Percentiles rank a stretch among this genome's conserved stretches.
Evolutionary conservation across 2,113 vertebrate genomes (phyloP).

Genomic region (Nothocercus nigrocapillus): DNA sequence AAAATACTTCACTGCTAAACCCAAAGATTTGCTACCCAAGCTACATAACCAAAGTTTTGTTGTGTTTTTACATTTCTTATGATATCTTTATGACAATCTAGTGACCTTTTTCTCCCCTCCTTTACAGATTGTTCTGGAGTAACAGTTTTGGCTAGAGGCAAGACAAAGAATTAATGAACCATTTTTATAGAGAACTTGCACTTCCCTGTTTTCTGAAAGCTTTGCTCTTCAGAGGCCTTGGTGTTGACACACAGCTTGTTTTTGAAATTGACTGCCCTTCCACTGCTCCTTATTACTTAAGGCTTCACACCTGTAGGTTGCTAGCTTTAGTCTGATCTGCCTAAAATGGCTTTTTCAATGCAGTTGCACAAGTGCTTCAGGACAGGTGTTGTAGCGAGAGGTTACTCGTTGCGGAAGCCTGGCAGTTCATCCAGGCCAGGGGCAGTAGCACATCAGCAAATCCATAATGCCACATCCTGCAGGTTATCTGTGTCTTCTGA

Average conservation of each 20-base stretch:
- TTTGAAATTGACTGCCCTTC: conserved; percentile 63
- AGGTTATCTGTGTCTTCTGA: conserved; percentile 65
- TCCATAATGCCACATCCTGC: conserved; percentile 57
- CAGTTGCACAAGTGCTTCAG: conserved; percentile 7
- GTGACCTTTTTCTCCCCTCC: background rate
- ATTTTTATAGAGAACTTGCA: conserved; percentile 59
- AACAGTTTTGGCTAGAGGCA: conserved; percentile 2
- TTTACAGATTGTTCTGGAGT: background rate
- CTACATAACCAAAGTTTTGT: background rate
- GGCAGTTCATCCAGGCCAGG: background rate
- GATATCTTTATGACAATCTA: background rate
- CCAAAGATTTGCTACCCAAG: background rate
- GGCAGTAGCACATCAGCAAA: conserved; percentile 44
- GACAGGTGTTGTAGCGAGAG: conserved; percentile 37
- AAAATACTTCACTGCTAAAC: background rate
- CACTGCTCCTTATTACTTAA: conserved; percentile 67
- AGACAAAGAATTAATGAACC: conserved; percentile 74
- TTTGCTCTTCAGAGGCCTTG: conserved; percentile 70
- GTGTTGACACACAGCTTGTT: conserved; percentile 62
- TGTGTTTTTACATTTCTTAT: background rate
- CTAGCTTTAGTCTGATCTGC: conserved; percentile 57
- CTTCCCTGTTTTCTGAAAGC: conserved; percentile 78
- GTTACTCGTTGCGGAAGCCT: conserved; percentile 31
- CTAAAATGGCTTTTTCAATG: conserved; percentile 19
- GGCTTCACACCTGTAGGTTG: conserved; percentile 67